Evolutionary conservation across 2,113 vertebrate genomes (phyloP), one percentile per base, ranked within the genome.

Genomic region (Uropsilus gracilis): DNA sequence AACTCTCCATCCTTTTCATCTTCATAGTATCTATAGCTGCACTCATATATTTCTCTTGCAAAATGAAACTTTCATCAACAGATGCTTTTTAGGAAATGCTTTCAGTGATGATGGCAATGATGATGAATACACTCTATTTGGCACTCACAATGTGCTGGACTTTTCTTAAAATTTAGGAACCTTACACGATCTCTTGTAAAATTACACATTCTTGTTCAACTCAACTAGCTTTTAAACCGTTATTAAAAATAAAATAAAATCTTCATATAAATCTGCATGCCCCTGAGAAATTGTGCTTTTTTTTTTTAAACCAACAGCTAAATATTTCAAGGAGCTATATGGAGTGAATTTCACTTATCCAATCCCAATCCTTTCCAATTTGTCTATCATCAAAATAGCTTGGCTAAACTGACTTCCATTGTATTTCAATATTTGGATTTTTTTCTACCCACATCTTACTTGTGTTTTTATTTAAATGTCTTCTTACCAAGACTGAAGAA

Each of bases 191-290:
- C 17, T 53, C 8, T 64, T 46, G 37, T 5, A 24, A n/a, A 80
- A 81, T 69, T 66, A 77, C 24, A 28, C 3, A 44, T 18, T 53
- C 3, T 78, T 48, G 55, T 24, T 39, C 16, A 37, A 53, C n/a
- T 91, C 57, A 50, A 4, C 64, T 57, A 64, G 66, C 4, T n/a
- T 55, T 86, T 64, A 69, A 69, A 32, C 34, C 50, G 8, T 55
- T 28, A 66, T 57, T n/a, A 57, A 90, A 78, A 72, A 64, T 78
- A n/a, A 93, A 64, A 88, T 55, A 46, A 84, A 75, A 34, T 42
- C 13, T 9, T 76, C 34, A 86, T 37, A 53, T 37, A 63, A 39
- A 22, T 78, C 8, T 4, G 14, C 9, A 37, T 1, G 55, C 9
- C 22, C 9, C 55, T 73, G 22, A 80, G 34, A 39, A 66, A 64